Base-by-base conservation (phyloP, 2,113 vertebrate genomes). In the Chionis minor region DNA sequence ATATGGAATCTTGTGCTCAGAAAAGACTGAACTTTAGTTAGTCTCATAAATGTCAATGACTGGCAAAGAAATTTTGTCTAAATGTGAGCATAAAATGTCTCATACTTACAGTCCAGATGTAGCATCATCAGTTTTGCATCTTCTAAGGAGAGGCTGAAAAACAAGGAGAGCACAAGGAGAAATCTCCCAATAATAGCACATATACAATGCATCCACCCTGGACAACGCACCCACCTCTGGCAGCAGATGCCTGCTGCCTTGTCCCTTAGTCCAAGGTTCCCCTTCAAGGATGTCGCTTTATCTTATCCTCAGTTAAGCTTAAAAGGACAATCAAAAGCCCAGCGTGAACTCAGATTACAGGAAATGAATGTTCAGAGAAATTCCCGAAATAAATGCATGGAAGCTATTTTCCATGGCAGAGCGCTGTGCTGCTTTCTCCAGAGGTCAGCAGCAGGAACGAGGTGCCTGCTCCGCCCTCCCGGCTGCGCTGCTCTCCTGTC, bases 1-100 rank as follows among this genome's bases (percentile, higher is more conserved):
- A 70, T 30, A 75, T 15, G 72, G 92, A 95, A 91, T 90, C 72
- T 95, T 96, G 55, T 86, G 17, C 44, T 84, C 30, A 74, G 55
- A 55, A 77, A 81, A 83, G 35, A 62, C 0, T 66, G 32, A 83
- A 59, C 18, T 73, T 86, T 52, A 81, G 49, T 83, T 47, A 72
- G 27, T 63, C 44, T 95, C 1, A 8, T 78, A 96, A 94, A 96
- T 74, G 75, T 86, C 75, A 84, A 54, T 59, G 56, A 30, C 35
- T 66, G 63, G 82, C 80, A 88, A 86, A 78, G 33, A 86, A 74
- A n/a, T 66, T 40, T 75, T 65, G 13, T 51, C 52, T 72, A 35
- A 92, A 75, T 71, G 12, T 15, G 30, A 95, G 8, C 14, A 30
- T 65, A 81, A 78, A 67, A 66, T 24, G 40, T 49, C 61, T 85